Conservation (phyloP, 2,113 vertebrate species). For the Caracal caracal region DNA sequence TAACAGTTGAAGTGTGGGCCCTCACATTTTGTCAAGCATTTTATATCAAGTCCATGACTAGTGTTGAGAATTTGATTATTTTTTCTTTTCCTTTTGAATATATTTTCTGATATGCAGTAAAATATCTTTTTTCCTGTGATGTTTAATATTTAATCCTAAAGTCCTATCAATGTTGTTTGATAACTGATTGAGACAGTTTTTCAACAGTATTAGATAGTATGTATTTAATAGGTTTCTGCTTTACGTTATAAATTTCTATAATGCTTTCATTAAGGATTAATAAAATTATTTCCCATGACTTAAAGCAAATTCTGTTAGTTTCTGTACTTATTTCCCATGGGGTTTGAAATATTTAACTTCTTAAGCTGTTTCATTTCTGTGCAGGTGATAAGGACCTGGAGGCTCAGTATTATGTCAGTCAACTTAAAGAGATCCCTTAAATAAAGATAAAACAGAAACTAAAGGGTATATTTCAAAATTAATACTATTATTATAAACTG, state of each 20-base stretch:
- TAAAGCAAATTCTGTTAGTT: not conserved
- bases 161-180: constrained; percentile 22
- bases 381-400: constrained; percentile 3
- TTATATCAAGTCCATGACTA: not conserved
- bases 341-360: constrained; percentile 42
- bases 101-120: not conserved
- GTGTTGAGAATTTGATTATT: constrained; percentile 26
- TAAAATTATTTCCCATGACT: not conserved
- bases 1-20: not conserved
- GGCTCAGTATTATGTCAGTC: not conserved
- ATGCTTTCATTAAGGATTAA: not conserved
- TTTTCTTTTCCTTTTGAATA: not conserved
- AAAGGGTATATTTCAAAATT: constrained; percentile 31
- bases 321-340: not conserved
- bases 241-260: not conserved
- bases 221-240: not conserved
- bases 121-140: not conserved
- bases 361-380: constrained; percentile 1
- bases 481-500: not conserved
- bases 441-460: constrained; percentile 37
- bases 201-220: not conserved
- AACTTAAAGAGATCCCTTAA: constrained; percentile 18
- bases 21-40: not conserved
- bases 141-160: constrained; percentile 38
- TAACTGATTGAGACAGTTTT: constrained; percentile 15